Evolutionary conservation across 2,113 vertebrate genomes (phyloP), one percentile per base, ranked within the genome.

Genomic region (Narcine bancroftii): DNA sequence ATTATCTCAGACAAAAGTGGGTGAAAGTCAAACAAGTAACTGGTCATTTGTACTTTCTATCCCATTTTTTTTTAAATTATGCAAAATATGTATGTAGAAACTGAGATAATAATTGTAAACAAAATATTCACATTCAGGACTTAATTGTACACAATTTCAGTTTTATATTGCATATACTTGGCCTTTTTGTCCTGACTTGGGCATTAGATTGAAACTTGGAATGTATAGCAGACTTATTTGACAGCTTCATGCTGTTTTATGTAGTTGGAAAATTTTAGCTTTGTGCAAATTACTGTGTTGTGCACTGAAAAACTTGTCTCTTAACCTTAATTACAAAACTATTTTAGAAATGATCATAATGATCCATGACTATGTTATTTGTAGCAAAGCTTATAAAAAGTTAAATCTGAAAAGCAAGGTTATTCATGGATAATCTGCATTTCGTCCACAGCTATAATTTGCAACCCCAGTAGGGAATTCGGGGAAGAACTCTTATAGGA

Each of bases 151-250:
- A 69, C 63, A 69, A 66, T 29, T 91, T 91, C 24, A 26, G 21
- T 65, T 91, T 45, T 45, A 91, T 91, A 91, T 91, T 91, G 89
- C 65, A 91, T 63, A 69, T 91, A 91, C 69, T 91, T 91, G 89
- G 89, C 63, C 89, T 91, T 69, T 89, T 89, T 89, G 36, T 17
- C 60, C 60, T 65, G 36, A 36, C 1, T 36, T 26, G 60, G 60
- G 24, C n/a, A 26, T 66, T 89, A 42, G 17, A 26, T 89, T 81
- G 45, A 50, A 50, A 81, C 9, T 47, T 33, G 89, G 24, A 91
- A 29, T 69, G 10, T 45, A 2, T 45, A 4, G 9, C 60, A 65
- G 9, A 26, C 36, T 69, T 19, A 69, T 91, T 65, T 65, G 24
- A 65, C 39, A 36, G 85, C 33, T 36, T 65, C 26, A 42, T 65